These are phyloP conservation scores for Paramormyrops kingsleyae DNA, from an alignment of 2,113 vertebrate genomes.

Conservation along the genomic window DNA sequence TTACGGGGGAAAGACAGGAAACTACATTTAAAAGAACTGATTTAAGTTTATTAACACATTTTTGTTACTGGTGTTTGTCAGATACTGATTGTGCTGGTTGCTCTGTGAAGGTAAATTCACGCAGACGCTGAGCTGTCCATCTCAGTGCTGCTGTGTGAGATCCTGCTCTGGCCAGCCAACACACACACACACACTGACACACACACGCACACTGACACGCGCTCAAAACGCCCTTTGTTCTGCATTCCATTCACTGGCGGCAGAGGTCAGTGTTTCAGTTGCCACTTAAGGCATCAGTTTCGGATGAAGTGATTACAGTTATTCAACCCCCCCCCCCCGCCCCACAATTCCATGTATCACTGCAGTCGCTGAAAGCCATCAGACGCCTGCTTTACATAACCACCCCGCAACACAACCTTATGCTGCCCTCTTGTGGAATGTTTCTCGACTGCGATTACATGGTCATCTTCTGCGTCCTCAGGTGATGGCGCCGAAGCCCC, in stretches of 20 bases:
- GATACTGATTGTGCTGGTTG: background rate
- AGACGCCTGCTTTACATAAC: background rate
- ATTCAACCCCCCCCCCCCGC: background rate
- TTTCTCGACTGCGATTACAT: background rate
- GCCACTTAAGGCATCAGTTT: background rate
- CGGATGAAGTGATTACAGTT: background rate
- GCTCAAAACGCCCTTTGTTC: background rate
- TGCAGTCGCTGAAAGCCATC: background rate
- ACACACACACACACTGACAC: background rate
- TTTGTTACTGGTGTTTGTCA: background rate
- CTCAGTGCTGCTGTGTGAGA: background rate
- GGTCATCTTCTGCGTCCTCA: constrained; percentile 37
- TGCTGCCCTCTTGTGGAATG: background rate
- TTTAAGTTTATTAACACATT: background rate
- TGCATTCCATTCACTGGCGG: background rate
- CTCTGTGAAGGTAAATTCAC: background rate
- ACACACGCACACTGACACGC: background rate
- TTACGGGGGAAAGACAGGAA: background rate
- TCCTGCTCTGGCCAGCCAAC: background rate
- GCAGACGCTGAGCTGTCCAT: background rate
- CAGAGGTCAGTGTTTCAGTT: background rate
- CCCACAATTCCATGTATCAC: background rate
- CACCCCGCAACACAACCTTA: too few species aligned
- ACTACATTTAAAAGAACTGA: background rate
- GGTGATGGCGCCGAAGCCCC: constrained; percentile 69